Base-by-base conservation (phyloP, 37 sponge, comb jelly and placozoan genomes). In the Eunapius fragilis region DNA sequence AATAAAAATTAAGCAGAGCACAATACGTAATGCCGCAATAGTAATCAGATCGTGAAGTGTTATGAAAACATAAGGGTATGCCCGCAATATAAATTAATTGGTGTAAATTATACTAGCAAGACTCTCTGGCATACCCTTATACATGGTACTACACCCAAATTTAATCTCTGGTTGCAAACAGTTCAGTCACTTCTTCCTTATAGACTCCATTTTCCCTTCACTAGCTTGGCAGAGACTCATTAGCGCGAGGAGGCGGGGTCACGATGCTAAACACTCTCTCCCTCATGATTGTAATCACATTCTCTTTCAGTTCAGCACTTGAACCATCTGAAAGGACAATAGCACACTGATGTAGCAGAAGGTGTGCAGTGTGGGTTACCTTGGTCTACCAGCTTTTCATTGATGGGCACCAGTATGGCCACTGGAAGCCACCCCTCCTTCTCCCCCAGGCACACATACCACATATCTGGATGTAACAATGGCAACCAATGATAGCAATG, bases 391-490 rank as follows among this genome's bases (percentile, higher is more conserved):
- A 58, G 58, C 17, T 79, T 79, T 7, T 80, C 86, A 25, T 70
- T 49, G 35, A 75, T 49, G 31, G 71, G 22, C 31, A 32, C 33
- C 0, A 90, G 90, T 31, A 90, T 69, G 25, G 31, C 17, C 19
- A 86, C 73, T 0, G 90, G 90, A 0, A 90, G n/a, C 90, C 90
- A 90, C 17, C 90, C 90, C 37, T 90, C 90, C 81, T 90, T 85
- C 69, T 81, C 90, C 69, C 86, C 86, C 31, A 45, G 70, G 30
- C 58, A 86, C 72, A 90, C 90, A 81, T 90, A 90, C 86, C 85
- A 90, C 75, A 47, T 70, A 75, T 85, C 90, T 90, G 70, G 11
- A 75, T 19, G 36, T 11, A 58, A 26, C 3, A 6, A 2, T 23
- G 67, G 31, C 14, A 69, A 3, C 25, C 17, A 33, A 0, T 12